phyloP scores from a whole-genome alignment of 2,888 invertebrate genomes.

The Hydriomena furcata region DNA sequence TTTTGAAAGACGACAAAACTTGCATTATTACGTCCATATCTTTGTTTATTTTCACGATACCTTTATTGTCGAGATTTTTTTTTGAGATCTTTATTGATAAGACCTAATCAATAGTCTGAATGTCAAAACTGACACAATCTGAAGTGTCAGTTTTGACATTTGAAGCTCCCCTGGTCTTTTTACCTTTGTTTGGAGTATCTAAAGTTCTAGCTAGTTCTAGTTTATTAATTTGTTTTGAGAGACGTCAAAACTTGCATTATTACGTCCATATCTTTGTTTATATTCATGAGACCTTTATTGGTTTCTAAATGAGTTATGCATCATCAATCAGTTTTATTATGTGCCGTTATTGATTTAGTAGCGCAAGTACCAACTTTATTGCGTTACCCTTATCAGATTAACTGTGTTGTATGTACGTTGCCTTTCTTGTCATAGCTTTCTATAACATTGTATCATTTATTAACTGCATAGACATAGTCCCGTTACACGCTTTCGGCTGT shows the following conservation, averaged over 20 bases:
- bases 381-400: conserved; percentile 9
- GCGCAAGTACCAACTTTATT: conserved; percentile 4
- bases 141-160: no score
- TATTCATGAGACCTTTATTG: conserved; percentile 11
- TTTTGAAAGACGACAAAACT: neutral
- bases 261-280: conserved; percentile 1
- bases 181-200: no score
- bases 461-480: conserved; percentile 9
- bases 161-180: no score
- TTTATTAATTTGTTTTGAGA: neutral
- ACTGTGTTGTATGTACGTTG: conserved; percentile 4
- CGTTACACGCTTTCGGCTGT: conserved; percentile 13
- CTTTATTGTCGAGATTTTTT: no score
- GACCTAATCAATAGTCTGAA: no score
- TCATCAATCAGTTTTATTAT: conserved; percentile 6
- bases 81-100: no score
- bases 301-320: conserved; percentile 8
- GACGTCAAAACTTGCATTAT: neutral
- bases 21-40: neutral
- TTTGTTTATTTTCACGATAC: conserved; percentile 7
- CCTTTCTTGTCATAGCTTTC: conserved; percentile 8
- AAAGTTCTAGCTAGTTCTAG: no score
- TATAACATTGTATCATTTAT: conserved; percentile 14
- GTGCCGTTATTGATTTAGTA: conserved; percentile 2
- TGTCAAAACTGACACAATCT: no score